These are phyloP conservation scores for Coregonus suidteri DNA, from an alignment of 2,797 vertebrate species.

Conservation along the genomic window DNA sequence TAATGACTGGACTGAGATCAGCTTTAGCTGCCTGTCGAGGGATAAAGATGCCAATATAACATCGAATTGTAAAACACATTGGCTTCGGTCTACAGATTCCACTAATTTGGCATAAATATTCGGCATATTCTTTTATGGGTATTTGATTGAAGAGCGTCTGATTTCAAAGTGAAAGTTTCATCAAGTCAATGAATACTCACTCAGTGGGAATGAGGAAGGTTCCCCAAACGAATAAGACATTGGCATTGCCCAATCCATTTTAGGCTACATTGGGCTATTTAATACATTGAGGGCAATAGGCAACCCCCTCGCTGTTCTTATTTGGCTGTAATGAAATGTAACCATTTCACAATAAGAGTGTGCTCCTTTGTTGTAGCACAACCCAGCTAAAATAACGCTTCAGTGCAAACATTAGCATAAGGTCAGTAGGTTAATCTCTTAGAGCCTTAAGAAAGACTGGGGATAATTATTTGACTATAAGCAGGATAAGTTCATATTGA, in stretches of 20 bases:
- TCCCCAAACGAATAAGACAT: slow-evolving; percentile 57
- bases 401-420: slow-evolving; percentile 42
- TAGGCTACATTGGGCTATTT: slow-evolving; percentile 31
- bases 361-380: slow-evolving; percentile 61
- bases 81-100: neutral
- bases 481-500: slow-evolving; percentile 17
- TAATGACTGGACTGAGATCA: slow-evolving; percentile 58
- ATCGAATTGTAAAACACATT: slow-evolving; percentile 20
- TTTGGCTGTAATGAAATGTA: neutral
- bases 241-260: slow-evolving; percentile 62
- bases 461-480: neutral
- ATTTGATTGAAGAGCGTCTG: neutral
- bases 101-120: neutral
- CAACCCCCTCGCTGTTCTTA: neutral
- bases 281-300: neutral
- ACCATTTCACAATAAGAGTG: slow-evolving; percentile 12
- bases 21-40: slow-evolving; percentile 60
- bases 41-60: slow-evolving; percentile 37
- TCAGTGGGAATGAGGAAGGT: slow-evolving; percentile 38
- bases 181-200: slow-evolving; percentile 34
- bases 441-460: slow-evolving; percentile 37
- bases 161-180: slow-evolving; percentile 58
- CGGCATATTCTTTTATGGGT: neutral
- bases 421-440: slow-evolving; percentile 43
- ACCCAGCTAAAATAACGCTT: slow-evolving; percentile 48